These are phyloP conservation scores for Palythoa grandis DNA, from an alignment of 92 coral and sea anemone species.

Conservation along the genomic window DNA sequence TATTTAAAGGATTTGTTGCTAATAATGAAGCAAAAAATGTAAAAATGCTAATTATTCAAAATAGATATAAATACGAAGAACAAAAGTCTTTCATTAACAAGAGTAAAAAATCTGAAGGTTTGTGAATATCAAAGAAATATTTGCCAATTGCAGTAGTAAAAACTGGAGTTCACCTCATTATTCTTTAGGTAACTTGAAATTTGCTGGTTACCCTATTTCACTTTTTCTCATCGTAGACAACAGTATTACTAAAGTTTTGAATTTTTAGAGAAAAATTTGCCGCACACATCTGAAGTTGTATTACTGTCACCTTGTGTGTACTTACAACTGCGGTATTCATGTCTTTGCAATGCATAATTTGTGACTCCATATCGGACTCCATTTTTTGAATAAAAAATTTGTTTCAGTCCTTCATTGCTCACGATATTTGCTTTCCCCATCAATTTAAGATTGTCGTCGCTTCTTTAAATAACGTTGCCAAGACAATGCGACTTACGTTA, in stretches of 20 bases:
- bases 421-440: too few species aligned
- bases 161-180: neutral
- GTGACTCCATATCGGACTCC: too few species aligned
- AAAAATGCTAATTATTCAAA: neutral
- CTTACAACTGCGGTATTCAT: too few species aligned
- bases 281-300: neutral
- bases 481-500: too few species aligned
- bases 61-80: slow-evolving; percentile 15
- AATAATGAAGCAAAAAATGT: neutral
- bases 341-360: too few species aligned
- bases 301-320: too few species aligned
- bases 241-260: neutral
- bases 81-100: slow-evolving; percentile 16
- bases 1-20: neutral
- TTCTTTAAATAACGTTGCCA: too few species aligned
- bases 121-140: neutral
- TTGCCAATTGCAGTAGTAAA: neutral
- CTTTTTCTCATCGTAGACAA: neutral
- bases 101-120: neutral
- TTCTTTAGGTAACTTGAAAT: neutral
- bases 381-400: too few species aligned
- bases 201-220: neutral
- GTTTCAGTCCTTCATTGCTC: too few species aligned
- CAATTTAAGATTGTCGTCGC: too few species aligned
- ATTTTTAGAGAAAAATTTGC: neutral